phyloP scores from a whole-genome alignment of 1,140 invertebrate genomes.

The Hormaphis cornu region DNA sequence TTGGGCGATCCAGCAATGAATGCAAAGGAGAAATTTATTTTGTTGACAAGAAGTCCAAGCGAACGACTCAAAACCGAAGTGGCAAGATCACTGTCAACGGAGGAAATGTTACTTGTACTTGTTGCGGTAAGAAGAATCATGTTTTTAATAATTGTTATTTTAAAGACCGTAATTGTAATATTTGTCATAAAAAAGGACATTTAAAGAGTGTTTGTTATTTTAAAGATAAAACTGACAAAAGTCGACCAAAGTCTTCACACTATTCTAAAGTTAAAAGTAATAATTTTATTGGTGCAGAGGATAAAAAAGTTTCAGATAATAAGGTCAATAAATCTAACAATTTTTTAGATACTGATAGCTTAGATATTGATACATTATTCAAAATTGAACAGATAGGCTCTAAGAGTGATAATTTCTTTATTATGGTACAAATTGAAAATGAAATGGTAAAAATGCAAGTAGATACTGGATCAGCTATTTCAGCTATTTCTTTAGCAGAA shows the following conservation, averaged over 20 bases:
- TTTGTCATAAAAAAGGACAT: constrained; percentile 1
- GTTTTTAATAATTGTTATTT: constrained; percentile 1
- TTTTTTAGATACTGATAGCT: neutral
- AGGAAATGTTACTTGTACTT: neutral
- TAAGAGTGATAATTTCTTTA: neutral
- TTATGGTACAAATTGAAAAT: neutral
- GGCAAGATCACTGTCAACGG: neutral
- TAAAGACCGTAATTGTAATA: neutral
- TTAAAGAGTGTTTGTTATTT: constrained; percentile 4
- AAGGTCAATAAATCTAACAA: neutral
- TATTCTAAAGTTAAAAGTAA: neutral
- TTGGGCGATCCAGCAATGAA: neutral
- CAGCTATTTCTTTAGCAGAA: neutral
- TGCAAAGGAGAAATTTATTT: neutral
- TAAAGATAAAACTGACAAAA: neutral
- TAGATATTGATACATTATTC: neutral
- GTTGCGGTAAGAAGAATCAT: constrained; percentile 4
- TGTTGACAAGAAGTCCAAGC: neutral
- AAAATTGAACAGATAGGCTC: neutral
- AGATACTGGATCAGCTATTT: constrained; percentile 7
- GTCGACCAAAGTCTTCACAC: neutral
- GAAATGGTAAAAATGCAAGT: neutral
- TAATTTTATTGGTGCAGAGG: neutral
- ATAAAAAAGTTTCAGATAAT: neutral
- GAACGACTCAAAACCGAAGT: neutral